Evolutionary conservation across 2,888 invertebrate species (phyloP).

Genomic region (Hirtodrosophila confusa): DNA sequence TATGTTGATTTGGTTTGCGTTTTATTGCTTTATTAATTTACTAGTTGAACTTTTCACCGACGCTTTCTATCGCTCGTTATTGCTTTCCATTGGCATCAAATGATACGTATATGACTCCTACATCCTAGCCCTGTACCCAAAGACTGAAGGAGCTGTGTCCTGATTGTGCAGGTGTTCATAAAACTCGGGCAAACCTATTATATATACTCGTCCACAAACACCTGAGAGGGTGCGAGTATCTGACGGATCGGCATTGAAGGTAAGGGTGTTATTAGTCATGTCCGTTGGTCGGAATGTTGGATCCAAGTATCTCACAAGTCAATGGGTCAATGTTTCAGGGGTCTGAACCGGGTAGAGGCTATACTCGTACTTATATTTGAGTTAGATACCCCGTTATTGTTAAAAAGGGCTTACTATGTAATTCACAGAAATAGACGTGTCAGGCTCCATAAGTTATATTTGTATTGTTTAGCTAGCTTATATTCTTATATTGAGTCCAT

Average conservation of each 20-base stretch:
- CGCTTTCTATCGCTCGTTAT: conserved; percentile 36
- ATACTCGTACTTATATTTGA: neutral
- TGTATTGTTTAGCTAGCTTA: conserved; percentile 25
- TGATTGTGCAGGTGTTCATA: too few relatives aligned
- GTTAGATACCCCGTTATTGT: conserved; percentile 13
- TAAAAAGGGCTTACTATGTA: neutral
- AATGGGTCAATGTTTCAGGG: too few relatives aligned
- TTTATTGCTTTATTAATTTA: conserved; percentile 42
- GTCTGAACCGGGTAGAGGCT: too few relatives aligned
- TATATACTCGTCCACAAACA: too few relatives aligned
- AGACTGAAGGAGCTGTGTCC: neutral
- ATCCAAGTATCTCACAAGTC: neutral
- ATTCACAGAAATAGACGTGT: conserved; percentile 28
- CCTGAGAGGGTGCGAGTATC: too few relatives aligned
- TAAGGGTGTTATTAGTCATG: too few relatives aligned
- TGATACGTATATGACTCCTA: conserved; percentile 2
- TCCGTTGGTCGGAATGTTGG: too few relatives aligned
- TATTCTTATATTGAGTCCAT: conserved; percentile 27
- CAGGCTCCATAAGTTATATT: conserved; percentile 27
- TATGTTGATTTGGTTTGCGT: conserved; percentile 23
- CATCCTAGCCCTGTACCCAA: conserved; percentile 41
- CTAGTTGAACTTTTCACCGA: conserved; percentile 55
- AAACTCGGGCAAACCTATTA: too few relatives aligned
- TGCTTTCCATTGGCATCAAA: conserved; percentile 53
- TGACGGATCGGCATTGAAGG: too few relatives aligned